Conservation (phyloP, 2,888 invertebrate species). For the Habroteleia sp. region DNA sequence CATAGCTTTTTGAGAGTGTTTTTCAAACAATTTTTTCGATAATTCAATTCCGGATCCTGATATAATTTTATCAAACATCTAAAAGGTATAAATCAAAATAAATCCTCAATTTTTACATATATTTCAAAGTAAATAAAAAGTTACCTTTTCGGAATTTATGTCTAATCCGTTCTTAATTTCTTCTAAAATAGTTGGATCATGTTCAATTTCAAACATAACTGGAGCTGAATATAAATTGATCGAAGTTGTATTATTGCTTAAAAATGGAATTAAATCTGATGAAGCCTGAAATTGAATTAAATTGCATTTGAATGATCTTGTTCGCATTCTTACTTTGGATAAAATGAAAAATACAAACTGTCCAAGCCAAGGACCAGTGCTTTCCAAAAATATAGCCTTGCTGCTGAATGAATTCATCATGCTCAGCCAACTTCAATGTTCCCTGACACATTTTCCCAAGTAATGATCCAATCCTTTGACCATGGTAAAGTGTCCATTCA, state of each 20-base stretch:
- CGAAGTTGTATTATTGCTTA: slow-evolving; percentile 82
- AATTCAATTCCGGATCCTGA: slow-evolving; percentile 88
- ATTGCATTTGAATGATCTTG: background rate
- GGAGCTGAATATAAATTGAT: slow-evolving; percentile 91
- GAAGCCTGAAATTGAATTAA: slow-evolving; percentile 80
- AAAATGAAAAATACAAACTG: slow-evolving; percentile 83
- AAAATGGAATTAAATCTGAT: slow-evolving; percentile 88
- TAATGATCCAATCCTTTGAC: slow-evolving; percentile 88
- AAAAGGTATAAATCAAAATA: slow-evolving; percentile 3
- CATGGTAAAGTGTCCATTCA: slow-evolving; percentile 91
- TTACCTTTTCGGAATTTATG: slow-evolving; percentile 84
- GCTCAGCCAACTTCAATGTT: slow-evolving; percentile 92
- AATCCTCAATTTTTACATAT: too few species aligned
- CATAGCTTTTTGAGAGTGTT: slow-evolving; percentile 89
- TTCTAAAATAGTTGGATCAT: slow-evolving; percentile 86
- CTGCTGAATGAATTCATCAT: slow-evolving; percentile 88
- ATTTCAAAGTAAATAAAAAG: too few species aligned
- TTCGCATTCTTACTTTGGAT: too few species aligned
- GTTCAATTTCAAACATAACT: slow-evolving; percentile 89
- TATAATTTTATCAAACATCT: slow-evolving; percentile 84
- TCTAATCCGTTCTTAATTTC: slow-evolving; percentile 87
- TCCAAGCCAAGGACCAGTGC: slow-evolving; percentile 94
- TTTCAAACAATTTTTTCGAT: slow-evolving; percentile 88
- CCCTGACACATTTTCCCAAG: slow-evolving; percentile 94
- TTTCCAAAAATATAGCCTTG: slow-evolving; percentile 94